Percentiles rank a stretch among this genome's conserved stretches.
phyloP scores from a whole-genome alignment of 2,888 invertebrate species.

The Polyommatus iphigenia region DNA sequence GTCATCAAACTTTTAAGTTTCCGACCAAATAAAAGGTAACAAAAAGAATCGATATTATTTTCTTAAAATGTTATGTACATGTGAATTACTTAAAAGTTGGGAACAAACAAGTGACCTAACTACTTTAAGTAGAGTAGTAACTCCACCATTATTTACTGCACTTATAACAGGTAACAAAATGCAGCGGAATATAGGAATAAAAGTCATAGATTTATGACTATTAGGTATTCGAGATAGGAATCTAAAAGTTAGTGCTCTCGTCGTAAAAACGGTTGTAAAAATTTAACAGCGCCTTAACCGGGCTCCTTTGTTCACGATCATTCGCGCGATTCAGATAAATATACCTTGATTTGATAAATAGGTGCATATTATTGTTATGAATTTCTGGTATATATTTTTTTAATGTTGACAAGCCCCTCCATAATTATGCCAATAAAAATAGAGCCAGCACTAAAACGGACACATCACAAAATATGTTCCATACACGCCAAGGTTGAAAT shows the following conservation, averaged over 20 bases:
- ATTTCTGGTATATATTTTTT: neutral
- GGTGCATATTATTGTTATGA: neutral
- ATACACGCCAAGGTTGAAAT: too few species aligned
- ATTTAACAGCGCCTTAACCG: slow-evolving; percentile 52
- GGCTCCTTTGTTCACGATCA: slow-evolving; percentile 53
- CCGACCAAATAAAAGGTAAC: neutral
- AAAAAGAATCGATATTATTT: too few species aligned
- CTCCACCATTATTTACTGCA: neutral
- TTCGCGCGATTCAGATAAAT: slow-evolving; percentile 46
- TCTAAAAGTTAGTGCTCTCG: slow-evolving; percentile 55
- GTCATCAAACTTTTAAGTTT: neutral
- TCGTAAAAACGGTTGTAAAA: slow-evolving; percentile 65
- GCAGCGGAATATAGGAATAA: neutral
- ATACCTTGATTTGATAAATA: neutral
- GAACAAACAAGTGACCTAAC: neutral
- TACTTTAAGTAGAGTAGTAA: neutral
- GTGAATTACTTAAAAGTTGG: neutral
- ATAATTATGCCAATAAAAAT: too few species aligned
- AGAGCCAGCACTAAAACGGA: too few species aligned
- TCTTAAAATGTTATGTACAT: too few species aligned
- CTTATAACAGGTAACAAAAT: slow-evolving; percentile 25
- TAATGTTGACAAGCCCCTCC: too few species aligned
- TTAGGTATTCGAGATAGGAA: slow-evolving; percentile 42
- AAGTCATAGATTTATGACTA: slow-evolving; percentile 32
- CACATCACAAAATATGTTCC: too few species aligned